Conservation (phyloP, 2,113 vertebrate species). For the Antechinus stuartii region DNA sequence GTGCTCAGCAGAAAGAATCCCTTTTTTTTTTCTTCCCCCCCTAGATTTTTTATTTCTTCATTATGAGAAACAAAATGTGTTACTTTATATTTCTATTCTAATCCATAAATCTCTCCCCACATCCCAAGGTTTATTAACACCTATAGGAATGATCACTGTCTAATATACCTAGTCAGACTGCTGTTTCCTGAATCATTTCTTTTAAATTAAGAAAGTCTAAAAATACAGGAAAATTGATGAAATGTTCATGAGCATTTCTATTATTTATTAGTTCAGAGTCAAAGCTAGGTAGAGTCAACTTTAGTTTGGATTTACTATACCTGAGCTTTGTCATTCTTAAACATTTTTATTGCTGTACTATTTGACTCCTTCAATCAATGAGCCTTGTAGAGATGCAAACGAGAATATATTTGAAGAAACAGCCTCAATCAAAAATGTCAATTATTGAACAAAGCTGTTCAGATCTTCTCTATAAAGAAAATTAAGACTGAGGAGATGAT, state of each 20-base stretch:
- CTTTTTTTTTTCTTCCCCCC: slow-evolving; percentile 61
- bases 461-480: not conserved
- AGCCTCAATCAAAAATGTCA: not conserved
- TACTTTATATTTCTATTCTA: slow-evolving; percentile 66
- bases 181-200: slow-evolving; percentile 47
- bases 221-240: not conserved
- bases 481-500: not conserved
- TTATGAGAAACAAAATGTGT: slow-evolving; percentile 66
- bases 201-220: slow-evolving; percentile 13
- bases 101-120: slow-evolving; percentile 48
- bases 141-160: slow-evolving; percentile 55
- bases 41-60: slow-evolving; percentile 69
- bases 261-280: not conserved
- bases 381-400: not conserved
- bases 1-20: slow-evolving; percentile 70
- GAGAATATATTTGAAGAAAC: not conserved
- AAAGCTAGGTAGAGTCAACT: not conserved
- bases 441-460: not conserved
- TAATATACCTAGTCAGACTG: slow-evolving; percentile 51
- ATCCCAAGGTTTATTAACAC: slow-evolving; percentile 69
- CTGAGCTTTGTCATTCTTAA: not conserved
- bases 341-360: not conserved
- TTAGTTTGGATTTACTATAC: not conserved
- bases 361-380: not conserved
- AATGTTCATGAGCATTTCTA: not conserved